Conservation (phyloP, 2,888 invertebrate species). For the Helicoverpa assulta region DNA sequence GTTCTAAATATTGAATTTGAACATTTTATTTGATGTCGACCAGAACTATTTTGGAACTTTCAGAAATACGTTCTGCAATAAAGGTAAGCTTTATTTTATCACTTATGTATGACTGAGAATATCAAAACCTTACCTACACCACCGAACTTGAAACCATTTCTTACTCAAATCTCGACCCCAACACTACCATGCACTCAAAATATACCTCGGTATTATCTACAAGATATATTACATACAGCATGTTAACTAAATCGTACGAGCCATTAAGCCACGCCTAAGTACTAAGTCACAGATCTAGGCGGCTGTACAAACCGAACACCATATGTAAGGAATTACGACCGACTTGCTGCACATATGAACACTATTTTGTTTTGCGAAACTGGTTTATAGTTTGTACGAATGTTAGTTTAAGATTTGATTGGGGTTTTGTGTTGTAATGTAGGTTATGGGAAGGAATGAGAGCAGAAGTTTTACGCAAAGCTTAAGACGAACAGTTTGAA, state of each 20-base stretch:
- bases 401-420: conserved; percentile 6
- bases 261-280: conserved; percentile 55
- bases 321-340: conserved; percentile 49
- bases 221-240: conserved; percentile 40
- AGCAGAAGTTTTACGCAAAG: not conserved
- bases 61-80: no score
- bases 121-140: no score
- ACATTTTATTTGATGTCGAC: no score
- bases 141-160: no score
- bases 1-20: no score
- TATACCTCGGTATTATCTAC: conserved; percentile 23
- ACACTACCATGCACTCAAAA: conserved; percentile 38
- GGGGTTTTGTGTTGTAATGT: not conserved
- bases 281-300: conserved; percentile 56
- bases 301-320: conserved; percentile 37
- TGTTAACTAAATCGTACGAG: conserved; percentile 56
- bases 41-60: no score
- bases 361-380: conserved; percentile 52
- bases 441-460: not conserved
- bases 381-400: conserved; percentile 2
- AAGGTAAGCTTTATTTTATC: no score
- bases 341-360: conserved; percentile 15
- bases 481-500: not conserved
- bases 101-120: no score
- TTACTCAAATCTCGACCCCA: conserved; percentile 1